Evolutionary conservation across 2,888 invertebrate genomes (phyloP).

Genomic region (Calameuta idolon): DNA sequence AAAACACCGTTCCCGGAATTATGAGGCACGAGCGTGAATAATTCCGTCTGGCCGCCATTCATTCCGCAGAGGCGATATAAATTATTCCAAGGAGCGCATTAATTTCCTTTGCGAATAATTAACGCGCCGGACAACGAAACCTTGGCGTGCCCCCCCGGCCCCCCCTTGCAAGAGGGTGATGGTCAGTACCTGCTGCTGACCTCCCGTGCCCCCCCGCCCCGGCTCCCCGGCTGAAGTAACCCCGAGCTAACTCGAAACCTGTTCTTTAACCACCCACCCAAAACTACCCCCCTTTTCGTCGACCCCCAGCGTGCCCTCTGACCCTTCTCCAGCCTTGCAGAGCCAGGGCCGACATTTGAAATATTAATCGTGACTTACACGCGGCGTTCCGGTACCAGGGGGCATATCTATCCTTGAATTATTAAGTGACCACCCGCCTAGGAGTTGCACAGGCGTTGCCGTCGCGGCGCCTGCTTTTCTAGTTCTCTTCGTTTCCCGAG

Average conservation of each 20-base stretch:
- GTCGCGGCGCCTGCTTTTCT: neutral
- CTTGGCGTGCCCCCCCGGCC: conserved; percentile 32
- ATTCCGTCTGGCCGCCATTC: conserved; percentile 56
- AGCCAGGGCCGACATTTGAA: conserved; percentile 48
- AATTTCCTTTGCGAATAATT: conserved; percentile 63
- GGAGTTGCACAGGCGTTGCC: conserved; percentile 29
- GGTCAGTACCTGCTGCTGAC: conserved; percentile 45
- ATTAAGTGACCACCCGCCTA: conserved; percentile 49
- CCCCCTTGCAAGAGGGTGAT: conserved; percentile 32
- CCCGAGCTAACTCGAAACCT: neutral
- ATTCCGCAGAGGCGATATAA: conserved; percentile 48
- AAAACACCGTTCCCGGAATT: conserved; percentile 34
- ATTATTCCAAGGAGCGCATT: conserved; percentile 56
- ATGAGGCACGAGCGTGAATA: conserved; percentile 53
- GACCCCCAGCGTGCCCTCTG: conserved; percentile 20
- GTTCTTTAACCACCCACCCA: neutral
- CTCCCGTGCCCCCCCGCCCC: too few species aligned
- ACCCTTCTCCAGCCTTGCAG: conserved; percentile 31
- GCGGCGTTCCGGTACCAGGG: conserved; percentile 47
- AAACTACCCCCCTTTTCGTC: conserved; percentile 23
- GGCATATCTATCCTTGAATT: conserved; percentile 58
- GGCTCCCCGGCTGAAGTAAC: too few species aligned
- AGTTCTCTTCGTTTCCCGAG: neutral
- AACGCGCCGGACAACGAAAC: conserved; percentile 55
- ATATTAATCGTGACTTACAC: conserved; percentile 63